Evolutionary conservation across 2,797 vertebrate genomes (phyloP).

Genomic region (Fratercula arctica): DNA sequence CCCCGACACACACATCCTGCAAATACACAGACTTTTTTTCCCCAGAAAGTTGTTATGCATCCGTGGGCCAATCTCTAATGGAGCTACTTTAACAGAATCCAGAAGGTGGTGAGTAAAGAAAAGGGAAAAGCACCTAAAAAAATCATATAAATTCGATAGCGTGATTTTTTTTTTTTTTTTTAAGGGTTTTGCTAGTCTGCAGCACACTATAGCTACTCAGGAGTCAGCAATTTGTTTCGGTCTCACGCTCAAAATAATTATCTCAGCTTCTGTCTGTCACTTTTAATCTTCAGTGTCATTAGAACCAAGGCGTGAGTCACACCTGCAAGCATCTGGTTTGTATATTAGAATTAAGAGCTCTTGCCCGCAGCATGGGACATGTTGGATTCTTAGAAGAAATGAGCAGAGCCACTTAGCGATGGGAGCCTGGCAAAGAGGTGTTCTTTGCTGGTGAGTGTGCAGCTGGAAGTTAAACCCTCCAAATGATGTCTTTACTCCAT

Average conservation of each 20-base stretch:
- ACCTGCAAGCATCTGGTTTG: constrained; percentile 8
- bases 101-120: not conserved
- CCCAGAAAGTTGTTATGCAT: not conserved
- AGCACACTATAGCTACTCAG: not conserved
- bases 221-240: not conserved
- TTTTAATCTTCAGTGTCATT: constrained; percentile 15
- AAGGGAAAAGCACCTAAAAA: not conserved
- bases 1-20: not conserved
- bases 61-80: not conserved
- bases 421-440: not conserved
- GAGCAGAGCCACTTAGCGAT: not conserved
- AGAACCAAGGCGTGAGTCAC: not conserved
- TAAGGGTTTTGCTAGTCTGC: not conserved
- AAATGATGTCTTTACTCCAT: not conserved
- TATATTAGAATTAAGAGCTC: not conserved
- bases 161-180: not conserved
- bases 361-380: not conserved
- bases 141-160: not conserved
- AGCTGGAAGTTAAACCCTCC: not conserved
- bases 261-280: constrained; percentile 4
- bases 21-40: not conserved
- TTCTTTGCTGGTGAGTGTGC: not conserved
- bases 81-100: not conserved
- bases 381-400: not conserved
- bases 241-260: not conserved